Evolutionary conservation across 2,797 vertebrate genomes (phyloP).

Genomic region (Podarcis lilfordi): DNA sequence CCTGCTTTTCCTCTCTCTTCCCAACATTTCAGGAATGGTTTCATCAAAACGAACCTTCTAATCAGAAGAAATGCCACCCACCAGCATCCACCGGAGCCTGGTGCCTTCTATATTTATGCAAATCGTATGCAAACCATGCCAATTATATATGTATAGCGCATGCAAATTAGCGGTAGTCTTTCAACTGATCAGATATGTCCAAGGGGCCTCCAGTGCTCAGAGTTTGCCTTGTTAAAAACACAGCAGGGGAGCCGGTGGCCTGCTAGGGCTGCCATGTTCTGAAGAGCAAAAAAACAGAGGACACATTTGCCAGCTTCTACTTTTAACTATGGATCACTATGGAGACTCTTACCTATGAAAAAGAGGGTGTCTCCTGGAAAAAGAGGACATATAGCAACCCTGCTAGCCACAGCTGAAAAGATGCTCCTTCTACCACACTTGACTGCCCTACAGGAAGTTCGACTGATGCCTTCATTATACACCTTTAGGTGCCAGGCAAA

Average conservation of each 20-base stretch:
- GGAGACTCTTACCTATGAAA: too few species aligned
- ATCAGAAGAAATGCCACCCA: not conserved
- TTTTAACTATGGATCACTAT: too few species aligned
- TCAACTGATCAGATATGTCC: not conserved
- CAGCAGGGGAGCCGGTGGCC: not conserved
- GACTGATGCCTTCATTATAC: too few species aligned
- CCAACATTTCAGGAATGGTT: constrained; percentile 1
- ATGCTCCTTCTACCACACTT: not conserved
- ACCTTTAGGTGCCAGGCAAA: too few species aligned
- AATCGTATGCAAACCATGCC: constrained; percentile 1
- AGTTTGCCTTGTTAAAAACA: not conserved
- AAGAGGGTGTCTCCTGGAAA: too few species aligned
- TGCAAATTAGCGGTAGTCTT: constrained; percentile 2
- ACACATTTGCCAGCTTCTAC: too few species aligned
- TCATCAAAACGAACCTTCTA: constrained; percentile 17
- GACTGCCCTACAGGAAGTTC: not conserved
- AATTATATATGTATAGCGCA: not conserved
- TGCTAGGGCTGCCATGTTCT: too few species aligned
- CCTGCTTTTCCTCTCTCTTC: not conserved
- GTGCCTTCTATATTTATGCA: not conserved
- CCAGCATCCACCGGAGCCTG: not conserved
- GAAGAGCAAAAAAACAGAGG: too few species aligned
- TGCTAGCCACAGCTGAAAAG: not conserved
- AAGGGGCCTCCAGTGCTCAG: not conserved
- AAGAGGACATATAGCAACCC: too few species aligned